A percentile compares a stretch with the other conserved stretches of the same genome.
These are phyloP conservation scores for Byasa hedistus DNA, from an alignment of 2,888 invertebrate genomes.

Conservation along the genomic window DNA sequence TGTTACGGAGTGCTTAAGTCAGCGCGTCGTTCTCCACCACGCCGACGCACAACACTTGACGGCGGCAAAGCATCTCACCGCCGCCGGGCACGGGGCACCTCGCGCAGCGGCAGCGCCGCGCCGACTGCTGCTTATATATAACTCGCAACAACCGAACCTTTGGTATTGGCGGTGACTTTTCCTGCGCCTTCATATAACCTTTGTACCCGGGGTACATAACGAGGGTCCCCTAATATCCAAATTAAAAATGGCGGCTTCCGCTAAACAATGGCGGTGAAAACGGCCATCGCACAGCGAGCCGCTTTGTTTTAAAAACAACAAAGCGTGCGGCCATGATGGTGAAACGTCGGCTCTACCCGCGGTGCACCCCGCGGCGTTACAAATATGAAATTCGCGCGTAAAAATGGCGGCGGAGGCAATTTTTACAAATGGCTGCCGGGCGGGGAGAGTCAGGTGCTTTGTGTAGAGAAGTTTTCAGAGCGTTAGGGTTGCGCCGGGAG, in stretches of 20 bases:
- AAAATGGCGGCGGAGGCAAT: conserved; percentile 77
- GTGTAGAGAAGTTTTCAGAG: conserved; percentile 45
- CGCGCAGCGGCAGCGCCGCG: no score
- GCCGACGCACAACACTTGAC: no score
- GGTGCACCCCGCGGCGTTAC: conserved; percentile 70
- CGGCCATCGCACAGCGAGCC: conserved; percentile 55
- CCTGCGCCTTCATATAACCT: conserved; percentile 25
- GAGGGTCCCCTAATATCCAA: conserved; percentile 64
- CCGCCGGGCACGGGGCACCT: no score
- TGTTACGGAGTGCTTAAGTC: no score
- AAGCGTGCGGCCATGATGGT: conserved; percentile 64
- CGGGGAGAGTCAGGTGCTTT: conserved; percentile 60
- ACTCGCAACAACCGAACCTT: neutral
- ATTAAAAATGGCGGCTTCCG: conserved; percentile 66
- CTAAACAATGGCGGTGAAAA: conserved; percentile 65
- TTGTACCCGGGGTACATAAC: conserved; percentile 40
- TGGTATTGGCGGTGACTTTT: conserved; percentile 11
- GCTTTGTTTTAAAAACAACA: conserved; percentile 76
- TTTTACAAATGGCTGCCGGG: conserved; percentile 78
- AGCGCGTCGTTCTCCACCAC: no score
- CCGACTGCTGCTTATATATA: no score
- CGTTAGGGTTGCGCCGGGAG: conserved; percentile 33
- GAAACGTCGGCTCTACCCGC: conserved; percentile 66
- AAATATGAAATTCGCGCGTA: conserved; percentile 77
- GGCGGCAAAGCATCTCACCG: no score